Evolutionary conservation across 2,113 vertebrate species (phyloP), one percentile per base, ranked within the genome.

Genomic region (Dasyurus viverrinus): DNA sequence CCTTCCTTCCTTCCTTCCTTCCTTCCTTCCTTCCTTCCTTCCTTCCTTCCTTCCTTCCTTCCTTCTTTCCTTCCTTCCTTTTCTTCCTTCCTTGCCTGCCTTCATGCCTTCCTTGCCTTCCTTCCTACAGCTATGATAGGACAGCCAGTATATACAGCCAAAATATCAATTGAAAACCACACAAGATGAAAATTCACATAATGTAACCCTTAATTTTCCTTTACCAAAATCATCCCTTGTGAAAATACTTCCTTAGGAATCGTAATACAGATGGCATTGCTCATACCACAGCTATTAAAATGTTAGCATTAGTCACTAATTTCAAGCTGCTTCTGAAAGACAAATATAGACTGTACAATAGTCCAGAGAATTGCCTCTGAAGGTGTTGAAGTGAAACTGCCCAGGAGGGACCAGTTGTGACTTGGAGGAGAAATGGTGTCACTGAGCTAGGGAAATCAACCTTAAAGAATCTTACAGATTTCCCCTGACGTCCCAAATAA

Each of bases 241-340:
- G 27, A 16, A 3, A 91, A 89, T 27, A 52, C 19, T n/a, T 68
- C 30, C 60, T 53, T 52, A 55, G 30, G 1, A 30, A 89, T 53
- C 93, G 36, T 53, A 93, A 89, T 84, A 52, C 11, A 9, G 60
- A 54, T 23, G 27, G 48, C 25, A 92, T 91, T 30, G 25, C 91
- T 52, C 89, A 91, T 60, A 53, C 25, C 89, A 90, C 48, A 94
- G 89, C 52, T 92, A 76, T 84, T 95, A 60, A 96, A 95, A 48
- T 93, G 91, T 12, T 55, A 92, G 30, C 25, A 54, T 92, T 90
- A n/a, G 90, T 84, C 68, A 84, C 47, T 94, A n/a, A 24, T 93
- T 93, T 55, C 84, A 94, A 95, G 91, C 27, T 30, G 53, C 57
- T 46, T 93, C 84, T 54, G 54, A 95, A 93, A 91, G 90, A 42